These are phyloP conservation scores for Protobothrops flavoviridis DNA, from an alignment of 2,113 vertebrate genomes.

Conservation along the genomic window DNA sequence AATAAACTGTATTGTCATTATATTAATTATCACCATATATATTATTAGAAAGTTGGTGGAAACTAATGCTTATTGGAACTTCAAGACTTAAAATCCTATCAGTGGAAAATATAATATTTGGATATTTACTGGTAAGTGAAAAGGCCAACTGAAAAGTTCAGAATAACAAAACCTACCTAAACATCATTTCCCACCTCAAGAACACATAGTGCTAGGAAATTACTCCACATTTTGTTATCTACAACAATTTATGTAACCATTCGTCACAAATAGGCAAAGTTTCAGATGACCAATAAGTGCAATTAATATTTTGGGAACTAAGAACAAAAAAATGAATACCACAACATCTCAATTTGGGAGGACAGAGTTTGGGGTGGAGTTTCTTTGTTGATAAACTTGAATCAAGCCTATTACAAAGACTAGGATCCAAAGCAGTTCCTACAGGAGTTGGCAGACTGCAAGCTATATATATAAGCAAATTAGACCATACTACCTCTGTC, in stretches of 20 bases:
- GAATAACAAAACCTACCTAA: neutral
- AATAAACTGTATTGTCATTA: neutral
- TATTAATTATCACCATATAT: neutral
- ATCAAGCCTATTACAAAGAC: neutral
- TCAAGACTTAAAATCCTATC: neutral
- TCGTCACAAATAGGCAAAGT: neutral
- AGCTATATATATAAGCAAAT: neutral
- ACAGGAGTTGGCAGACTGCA: neutral
- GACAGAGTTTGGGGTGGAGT: neutral
- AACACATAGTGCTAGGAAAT: neutral
- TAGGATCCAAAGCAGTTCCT: neutral
- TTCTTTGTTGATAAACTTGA: neutral
- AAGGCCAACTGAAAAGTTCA: neutral
- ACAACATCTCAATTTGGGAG: neutral
- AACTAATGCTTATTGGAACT: neutral
- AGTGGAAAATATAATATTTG: neutral
- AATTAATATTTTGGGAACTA: neutral
- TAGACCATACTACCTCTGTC: conserved; percentile 84
- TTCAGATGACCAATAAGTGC: neutral
- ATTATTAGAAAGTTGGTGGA: neutral
- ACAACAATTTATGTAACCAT: neutral
- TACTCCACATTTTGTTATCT: neutral
- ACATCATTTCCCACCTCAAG: neutral
- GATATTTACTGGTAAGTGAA: neutral
- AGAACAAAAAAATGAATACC: neutral